Evolutionary conservation across 2,888 invertebrate species (phyloP).

Genomic region (Ypsolopha scabrella): DNA sequence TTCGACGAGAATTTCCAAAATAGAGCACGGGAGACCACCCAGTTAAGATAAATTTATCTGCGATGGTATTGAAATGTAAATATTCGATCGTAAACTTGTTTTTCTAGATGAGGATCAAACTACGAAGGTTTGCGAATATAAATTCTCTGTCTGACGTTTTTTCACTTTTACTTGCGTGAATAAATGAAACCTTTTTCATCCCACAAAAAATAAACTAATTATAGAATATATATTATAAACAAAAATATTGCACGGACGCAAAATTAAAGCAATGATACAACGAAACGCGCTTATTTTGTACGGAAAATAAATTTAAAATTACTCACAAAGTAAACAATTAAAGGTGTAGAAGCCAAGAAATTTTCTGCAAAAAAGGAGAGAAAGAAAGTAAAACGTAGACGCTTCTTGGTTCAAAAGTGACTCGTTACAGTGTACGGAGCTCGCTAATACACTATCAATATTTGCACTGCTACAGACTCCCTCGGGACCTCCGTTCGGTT

Average conservation of each 20-base stretch:
- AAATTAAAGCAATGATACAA: background rate
- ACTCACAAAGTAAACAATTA: conserved; percentile 6
- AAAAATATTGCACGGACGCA: background rate
- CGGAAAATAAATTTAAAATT: background rate
- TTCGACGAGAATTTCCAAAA: too few species aligned
- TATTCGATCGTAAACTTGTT: conserved; percentile 31
- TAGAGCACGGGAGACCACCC: conserved; percentile 31
- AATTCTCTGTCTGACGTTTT: background rate
- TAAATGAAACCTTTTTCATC: background rate
- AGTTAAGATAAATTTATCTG: conserved; percentile 33
- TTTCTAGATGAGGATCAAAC: conserved; percentile 15
- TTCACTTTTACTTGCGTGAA: background rate
- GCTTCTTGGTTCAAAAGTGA: conserved; percentile 29
- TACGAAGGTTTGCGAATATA: background rate
- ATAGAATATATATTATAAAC: background rate
- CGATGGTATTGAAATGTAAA: conserved; percentile 43
- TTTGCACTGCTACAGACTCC: conserved; percentile 41
- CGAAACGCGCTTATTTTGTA: background rate
- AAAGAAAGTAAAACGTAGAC: conserved; percentile 19
- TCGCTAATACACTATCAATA: conserved; percentile 57
- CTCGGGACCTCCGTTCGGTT: conserved; percentile 26
- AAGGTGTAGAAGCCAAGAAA: conserved; percentile 11
- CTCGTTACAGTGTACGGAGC: conserved; percentile 33
- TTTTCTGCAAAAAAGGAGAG: conserved; percentile 12
- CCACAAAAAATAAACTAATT: background rate